Conservation (phyloP, 92 coral and sea anemone genomes). For the Pocillopora meandrina region DNA sequence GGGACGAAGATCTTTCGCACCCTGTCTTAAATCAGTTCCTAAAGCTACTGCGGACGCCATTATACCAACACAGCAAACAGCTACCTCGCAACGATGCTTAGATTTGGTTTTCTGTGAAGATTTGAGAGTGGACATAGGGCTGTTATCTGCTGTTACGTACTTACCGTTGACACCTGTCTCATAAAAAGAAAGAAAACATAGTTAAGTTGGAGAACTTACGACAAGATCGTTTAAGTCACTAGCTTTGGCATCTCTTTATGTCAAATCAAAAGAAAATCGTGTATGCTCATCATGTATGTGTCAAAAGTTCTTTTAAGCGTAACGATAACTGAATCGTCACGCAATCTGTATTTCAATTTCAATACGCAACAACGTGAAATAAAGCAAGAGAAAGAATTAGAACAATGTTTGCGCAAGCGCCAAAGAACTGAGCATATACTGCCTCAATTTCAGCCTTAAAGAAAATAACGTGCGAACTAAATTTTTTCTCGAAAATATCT, state of each 20-base stretch:
- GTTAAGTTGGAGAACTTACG: background rate
- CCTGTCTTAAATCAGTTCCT: slow-evolving; percentile 53
- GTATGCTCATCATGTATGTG: no score
- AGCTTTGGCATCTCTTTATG: no score
- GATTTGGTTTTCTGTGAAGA: slow-evolving; percentile 39
- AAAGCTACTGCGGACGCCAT: slow-evolving; percentile 56
- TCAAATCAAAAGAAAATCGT: no score
- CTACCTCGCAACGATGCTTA: slow-evolving; percentile 59
- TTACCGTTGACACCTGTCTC: slow-evolving; percentile 31
- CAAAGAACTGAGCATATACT: no score
- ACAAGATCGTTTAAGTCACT: background rate
- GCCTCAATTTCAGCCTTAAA: no score
- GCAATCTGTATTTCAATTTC: background rate
- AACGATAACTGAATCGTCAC: background rate
- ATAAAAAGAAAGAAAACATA: background rate
- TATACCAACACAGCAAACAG: slow-evolving; percentile 61
- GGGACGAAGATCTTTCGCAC: slow-evolving; percentile 62
- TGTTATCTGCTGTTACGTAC: slow-evolving; percentile 67
- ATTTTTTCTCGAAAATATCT: no score
- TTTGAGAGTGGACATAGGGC: slow-evolving; percentile 61
- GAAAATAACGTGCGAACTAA: no score
- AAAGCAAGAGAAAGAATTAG: background rate
- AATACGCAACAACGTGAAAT: background rate
- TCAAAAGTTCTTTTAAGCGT: no score
- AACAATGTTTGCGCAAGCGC: no score